Conservation (phyloP, 2,797 vertebrate genomes). For the Taenioides sp. region DNA sequence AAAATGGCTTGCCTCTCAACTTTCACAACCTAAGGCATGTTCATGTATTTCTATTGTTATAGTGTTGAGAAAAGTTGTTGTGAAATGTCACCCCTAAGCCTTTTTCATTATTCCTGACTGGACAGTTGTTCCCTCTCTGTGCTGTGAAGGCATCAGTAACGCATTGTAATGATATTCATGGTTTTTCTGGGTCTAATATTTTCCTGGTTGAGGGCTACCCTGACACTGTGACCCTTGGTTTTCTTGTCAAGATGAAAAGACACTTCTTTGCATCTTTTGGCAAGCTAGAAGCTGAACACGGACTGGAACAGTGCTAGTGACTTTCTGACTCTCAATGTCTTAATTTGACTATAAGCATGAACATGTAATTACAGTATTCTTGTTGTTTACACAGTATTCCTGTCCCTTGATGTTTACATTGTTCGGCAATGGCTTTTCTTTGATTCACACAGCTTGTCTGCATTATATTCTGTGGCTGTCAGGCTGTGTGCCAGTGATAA, state of each 20-base stretch:
- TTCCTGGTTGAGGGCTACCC: conserved; percentile 57
- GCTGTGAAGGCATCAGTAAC: conserved; percentile 52
- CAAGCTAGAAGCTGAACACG: conserved; percentile 1
- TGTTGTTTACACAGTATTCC: background rate
- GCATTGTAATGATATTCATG: conserved; percentile 72
- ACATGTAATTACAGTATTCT: background rate
- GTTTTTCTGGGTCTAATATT: conserved; percentile 58
- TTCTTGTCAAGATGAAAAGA: conserved; percentile 42
- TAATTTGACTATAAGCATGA: background rate
- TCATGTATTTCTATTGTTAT: background rate
- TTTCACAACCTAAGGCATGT: background rate
- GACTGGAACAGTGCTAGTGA: background rate
- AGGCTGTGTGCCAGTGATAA: conserved; percentile 47
- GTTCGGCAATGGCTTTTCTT: background rate
- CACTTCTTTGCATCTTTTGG: conserved; percentile 29
- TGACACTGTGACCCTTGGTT: conserved; percentile 61
- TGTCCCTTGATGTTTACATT: background rate
- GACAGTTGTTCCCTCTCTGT: conserved; percentile 21
- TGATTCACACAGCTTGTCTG: conserved; percentile 16
- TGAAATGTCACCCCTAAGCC: conserved; percentile 14
- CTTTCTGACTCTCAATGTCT: background rate
- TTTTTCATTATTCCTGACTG: conserved; percentile 20
- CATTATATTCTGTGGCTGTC: conserved; percentile 37
- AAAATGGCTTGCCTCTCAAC: background rate
- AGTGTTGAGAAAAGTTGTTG: background rate